phyloP scores from a whole-genome alignment of 92 coral and sea anemone genomes.

The Palythoa caribaeorum region DNA sequence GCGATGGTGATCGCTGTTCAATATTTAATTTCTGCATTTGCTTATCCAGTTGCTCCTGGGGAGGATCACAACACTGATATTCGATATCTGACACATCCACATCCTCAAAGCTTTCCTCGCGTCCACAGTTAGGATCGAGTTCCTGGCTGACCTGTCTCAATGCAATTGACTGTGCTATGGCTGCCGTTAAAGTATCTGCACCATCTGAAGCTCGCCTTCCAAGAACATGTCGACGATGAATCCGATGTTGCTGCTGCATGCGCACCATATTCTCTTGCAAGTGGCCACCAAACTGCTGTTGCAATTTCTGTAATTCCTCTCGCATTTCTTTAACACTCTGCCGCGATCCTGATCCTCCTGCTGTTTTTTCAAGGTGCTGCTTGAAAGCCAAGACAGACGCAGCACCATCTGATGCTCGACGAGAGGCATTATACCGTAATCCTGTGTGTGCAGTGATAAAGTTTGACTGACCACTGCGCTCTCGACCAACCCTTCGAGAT shows the following conservation, averaged over 20 bases:
- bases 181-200: conserved; percentile 87
- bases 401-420: conserved; percentile 98
- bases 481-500: conserved; percentile 86
- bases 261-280: conserved; percentile 87
- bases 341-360: conserved; percentile 82
- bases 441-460: conserved; percentile 90
- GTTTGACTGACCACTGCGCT: conserved; percentile 76
- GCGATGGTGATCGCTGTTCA: conserved; percentile 82
- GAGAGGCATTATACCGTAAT: conserved; percentile 83
- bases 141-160: conserved; percentile 80
- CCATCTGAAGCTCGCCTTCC: conserved; percentile 97
- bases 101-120: conserved; percentile 50
- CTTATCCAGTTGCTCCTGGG: conserved; percentile 88
- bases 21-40: conserved; percentile 94
- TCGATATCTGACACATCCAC: conserved; percentile 69
- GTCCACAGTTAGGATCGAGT: conserved; percentile 74
- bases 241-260: conserved; percentile 90
- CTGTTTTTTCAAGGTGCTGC: conserved; percentile 89
- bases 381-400: conserved; percentile 97
- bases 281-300: conserved; percentile 87
- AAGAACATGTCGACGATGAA: conserved; percentile 76
- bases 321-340: conserved; percentile 89
- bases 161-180: conserved; percentile 81
- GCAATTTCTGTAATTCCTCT: conserved; percentile 90
- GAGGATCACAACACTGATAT: conserved; percentile 58